Percentiles rank a stretch among this genome's conserved stretches.
Conservation (phyloP, 2,797 vertebrate genomes). For the Pipistrellus nathusii region DNA sequence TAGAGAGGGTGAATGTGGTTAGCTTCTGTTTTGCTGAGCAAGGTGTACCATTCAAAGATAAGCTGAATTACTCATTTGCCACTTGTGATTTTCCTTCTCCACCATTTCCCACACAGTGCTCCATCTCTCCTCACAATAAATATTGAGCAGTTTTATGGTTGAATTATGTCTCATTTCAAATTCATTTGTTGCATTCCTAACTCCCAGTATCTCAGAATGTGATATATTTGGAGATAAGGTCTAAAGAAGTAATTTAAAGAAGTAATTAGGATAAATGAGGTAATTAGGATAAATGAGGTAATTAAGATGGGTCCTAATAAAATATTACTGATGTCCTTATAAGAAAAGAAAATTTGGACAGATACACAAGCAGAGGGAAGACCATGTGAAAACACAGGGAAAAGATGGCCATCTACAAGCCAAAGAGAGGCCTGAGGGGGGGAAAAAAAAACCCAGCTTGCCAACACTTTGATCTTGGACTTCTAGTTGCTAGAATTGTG, state of each 20-base stretch:
- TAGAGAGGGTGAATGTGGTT: neutral
- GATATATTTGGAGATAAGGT: neutral
- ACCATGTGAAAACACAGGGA: neutral
- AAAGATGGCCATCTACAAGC: neutral
- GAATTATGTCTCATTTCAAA: neutral
- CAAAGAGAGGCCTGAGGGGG: neutral
- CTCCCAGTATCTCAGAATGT: neutral
- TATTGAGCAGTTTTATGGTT: neutral
- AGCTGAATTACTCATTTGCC: neutral
- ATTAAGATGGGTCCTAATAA: neutral
- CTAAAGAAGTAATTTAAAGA: neutral
- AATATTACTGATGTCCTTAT: neutral
- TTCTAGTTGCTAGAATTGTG: neutral
- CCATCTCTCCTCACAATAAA: neutral
- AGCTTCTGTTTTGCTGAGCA: constrained; percentile 31
- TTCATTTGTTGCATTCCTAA: neutral
- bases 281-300: neutral
- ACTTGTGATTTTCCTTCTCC: neutral
- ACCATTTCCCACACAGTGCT: neutral
- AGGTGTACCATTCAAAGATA: neutral
- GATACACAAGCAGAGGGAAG: neutral
- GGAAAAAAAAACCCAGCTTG: neutral
- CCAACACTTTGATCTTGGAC: neutral
- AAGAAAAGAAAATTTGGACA: constrained; percentile 27
- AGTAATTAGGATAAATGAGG: no score